A percentile compares a stretch with the other conserved stretches of the same genome.
Evolutionary conservation across 2,888 invertebrate species (phyloP).

Genomic region (Coelogynopora nodosa): DNA sequence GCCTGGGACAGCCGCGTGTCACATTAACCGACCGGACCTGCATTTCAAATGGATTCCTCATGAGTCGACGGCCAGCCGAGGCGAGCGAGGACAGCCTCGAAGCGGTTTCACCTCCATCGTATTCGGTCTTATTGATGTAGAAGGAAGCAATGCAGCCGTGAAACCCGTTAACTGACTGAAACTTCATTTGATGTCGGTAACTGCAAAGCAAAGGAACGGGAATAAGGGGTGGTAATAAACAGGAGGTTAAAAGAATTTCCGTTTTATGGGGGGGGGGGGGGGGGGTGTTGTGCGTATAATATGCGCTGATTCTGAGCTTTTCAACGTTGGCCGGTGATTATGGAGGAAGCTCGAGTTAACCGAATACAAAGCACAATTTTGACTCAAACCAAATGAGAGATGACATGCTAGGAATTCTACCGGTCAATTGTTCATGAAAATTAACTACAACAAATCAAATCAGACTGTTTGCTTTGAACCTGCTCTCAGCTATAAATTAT

Average conservation of each 20-base stretch:
- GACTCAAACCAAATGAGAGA: neutral
- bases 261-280: neutral
- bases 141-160: conserved; percentile 37
- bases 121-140: conserved; percentile 29
- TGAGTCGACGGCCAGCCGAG: neutral
- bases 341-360: too few species aligned
- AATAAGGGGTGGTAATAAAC: too few species aligned
- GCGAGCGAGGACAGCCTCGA: neutral
- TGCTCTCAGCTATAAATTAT: too few species aligned
- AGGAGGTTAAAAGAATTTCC: neutral
- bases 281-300: too few species aligned
- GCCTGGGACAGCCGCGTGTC: neutral
- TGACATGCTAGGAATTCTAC: neutral
- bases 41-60: neutral
- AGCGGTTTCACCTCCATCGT: neutral
- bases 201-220: too few species aligned
- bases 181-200: conserved; percentile 7
- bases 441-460: neutral
- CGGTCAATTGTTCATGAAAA: neutral
- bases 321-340: too few species aligned
- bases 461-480: too few species aligned
- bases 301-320: too few species aligned
- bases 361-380: too few species aligned
- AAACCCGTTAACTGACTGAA: conserved; percentile 13
- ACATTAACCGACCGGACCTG: neutral